phyloP scores from a whole-genome alignment of 2,888 invertebrate species.

The Amorpha juglandis region DNA sequence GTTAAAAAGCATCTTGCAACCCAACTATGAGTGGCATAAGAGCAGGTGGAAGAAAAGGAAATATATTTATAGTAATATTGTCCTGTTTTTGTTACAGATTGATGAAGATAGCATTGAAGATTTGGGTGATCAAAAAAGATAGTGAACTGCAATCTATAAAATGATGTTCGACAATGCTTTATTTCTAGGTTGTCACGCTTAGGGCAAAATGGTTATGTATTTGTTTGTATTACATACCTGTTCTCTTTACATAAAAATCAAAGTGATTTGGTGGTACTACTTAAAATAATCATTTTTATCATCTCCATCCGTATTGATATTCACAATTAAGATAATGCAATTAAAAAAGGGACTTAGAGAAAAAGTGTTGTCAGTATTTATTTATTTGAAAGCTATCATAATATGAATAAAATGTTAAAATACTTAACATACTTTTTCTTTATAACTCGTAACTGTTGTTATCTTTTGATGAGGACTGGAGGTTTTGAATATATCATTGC shows the following conservation, averaged over 20 bases:
- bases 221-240: conserved; percentile 2
- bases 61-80: no score
- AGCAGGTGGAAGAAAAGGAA: no score
- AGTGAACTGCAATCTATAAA: conserved; percentile 57
- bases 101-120: conserved; percentile 97
- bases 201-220: no score
- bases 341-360: conserved; percentile 45
- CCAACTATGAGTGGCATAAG: no score
- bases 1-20: no score
- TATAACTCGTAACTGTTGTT: not conserved
- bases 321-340: not conserved
- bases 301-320: not conserved
- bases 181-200: conserved; percentile 41
- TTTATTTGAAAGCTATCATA: conserved; percentile 48
- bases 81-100: conserved; percentile 62
- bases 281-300: not conserved
- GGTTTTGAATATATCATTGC: no score
- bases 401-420: conserved; percentile 42
- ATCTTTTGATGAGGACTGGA: no score
- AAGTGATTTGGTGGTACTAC: not conserved
- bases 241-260: not conserved
- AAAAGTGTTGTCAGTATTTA: conserved; percentile 51
- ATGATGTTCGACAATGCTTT: conserved; percentile 45
- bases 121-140: conserved; percentile 96
- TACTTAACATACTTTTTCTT: not conserved